Evolutionary conservation across 2,797 vertebrate genomes (phyloP), one percentile per base, ranked within the genome.

Genomic region (Sebastes kiyomatsui): DNA sequence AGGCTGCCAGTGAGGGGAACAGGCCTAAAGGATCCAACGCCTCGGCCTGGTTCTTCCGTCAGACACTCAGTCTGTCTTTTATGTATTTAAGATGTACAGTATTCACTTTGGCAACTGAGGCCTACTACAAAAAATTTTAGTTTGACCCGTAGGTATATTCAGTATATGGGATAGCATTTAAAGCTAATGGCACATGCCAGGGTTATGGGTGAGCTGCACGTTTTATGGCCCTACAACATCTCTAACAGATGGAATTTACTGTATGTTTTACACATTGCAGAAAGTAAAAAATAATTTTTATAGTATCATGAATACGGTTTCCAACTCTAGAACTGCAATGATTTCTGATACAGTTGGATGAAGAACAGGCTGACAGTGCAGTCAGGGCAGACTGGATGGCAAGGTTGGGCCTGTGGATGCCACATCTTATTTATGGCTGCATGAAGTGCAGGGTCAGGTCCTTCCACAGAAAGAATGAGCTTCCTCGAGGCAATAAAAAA

Each of bases 361-460:
- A 86, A 72, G 73, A 87, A 78, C 82, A 76, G 72, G 83, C 83
- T 91, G 80, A 86, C 75, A 67, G 89, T 79, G 75, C 86, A 87
- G 69, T 82, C 71, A 74, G 79, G 73, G 82, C 81, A 86, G 88
- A 87, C 81, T 77, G 77, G 78, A 89, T 71, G 85, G 88, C 74
- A 81, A 85, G 83, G 85, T 81, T 84, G 67, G 74, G 80, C 73
- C 80, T 85, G 79, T 85, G 83, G 79, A 91, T 84, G 89, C 87
- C 81, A 88, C 87, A 80, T 92, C 91, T 93, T 95, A 94, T 95
- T 95, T 94, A 95, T 92, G 90, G 88, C 85, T 82, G 68, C 85
- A 81, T 91, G 88, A 92, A 95, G 92, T 93, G 92, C 92, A 90
- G 90, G 93, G 92, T 95, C 93, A 93, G 91, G 87, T 92, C 90